These are phyloP conservation scores for Hyalella azteca DNA, from an alignment of 2,888 invertebrate species.

Conservation along the genomic window DNA sequence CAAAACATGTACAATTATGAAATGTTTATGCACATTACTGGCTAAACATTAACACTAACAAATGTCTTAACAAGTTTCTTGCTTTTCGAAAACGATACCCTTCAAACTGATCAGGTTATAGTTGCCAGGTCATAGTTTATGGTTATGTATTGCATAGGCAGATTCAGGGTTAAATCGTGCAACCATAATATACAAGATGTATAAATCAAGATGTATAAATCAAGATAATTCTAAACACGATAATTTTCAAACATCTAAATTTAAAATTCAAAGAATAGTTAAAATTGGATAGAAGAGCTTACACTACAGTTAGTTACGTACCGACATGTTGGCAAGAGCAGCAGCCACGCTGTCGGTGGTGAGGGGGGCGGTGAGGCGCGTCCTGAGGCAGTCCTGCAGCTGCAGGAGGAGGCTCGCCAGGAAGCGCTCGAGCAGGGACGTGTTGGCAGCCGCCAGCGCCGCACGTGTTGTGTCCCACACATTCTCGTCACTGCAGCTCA, in stretches of 20 bases:
- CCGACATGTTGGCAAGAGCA: constrained; percentile 3
- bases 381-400: background rate
- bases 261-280: too few relatives aligned
- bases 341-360: background rate
- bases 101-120: too few relatives aligned
- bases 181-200: too few relatives aligned
- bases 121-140: too few relatives aligned
- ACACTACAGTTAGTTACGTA: background rate
- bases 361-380: background rate
- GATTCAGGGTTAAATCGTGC: too few relatives aligned
- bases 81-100: too few relatives aligned
- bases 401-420: background rate
- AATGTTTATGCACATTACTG: background rate
- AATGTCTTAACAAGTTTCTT: too few relatives aligned
- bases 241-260: too few relatives aligned
- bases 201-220: too few relatives aligned
- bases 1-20: background rate
- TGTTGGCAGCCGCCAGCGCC: background rate
- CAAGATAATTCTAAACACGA: too few relatives aligned
- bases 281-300: too few relatives aligned
- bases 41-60: background rate
- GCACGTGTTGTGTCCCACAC: background rate
- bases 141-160: too few relatives aligned
- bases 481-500: background rate
- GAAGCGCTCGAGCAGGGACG: constrained; percentile 20